Evolutionary conservation across 2,888 invertebrate species (phyloP).

Genomic region (Andrena bicolor): DNA sequence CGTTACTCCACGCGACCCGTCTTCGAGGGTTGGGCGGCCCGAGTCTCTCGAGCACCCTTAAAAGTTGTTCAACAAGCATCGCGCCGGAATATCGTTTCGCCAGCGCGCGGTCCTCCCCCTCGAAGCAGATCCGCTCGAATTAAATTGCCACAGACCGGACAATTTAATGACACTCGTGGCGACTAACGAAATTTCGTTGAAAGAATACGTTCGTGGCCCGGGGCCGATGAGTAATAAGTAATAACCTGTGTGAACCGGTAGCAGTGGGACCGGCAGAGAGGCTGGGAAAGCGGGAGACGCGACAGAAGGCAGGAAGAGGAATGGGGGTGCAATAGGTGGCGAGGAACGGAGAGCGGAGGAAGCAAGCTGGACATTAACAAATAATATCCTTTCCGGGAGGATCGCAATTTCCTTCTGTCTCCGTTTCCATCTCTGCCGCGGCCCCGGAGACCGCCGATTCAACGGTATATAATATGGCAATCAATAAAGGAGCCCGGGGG

Average conservation of each 20-base stretch:
- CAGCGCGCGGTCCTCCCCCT: not conserved
- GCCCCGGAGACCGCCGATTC: constrained; percentile 22
- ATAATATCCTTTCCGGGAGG: constrained; percentile 37
- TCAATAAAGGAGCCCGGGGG: constrained; percentile 54
- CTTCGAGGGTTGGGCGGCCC: not conserved
- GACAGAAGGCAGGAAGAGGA: no score
- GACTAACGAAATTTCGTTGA: not conserved
- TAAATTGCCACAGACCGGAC: not conserved
- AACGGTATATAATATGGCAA: constrained; percentile 52
- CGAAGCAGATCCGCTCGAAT: not conserved
- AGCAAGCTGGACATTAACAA: constrained; percentile 39
- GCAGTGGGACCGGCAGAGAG: not conserved
- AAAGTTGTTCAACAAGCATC: constrained; percentile 36
- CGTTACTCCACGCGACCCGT: constrained; percentile 13
- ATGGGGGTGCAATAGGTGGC: not conserved
- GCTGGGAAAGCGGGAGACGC: no score
- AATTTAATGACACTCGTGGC: constrained; percentile 21
- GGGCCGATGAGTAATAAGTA: not conserved
- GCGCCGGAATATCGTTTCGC: constrained; percentile 19
- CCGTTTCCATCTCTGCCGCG: constrained; percentile 17
- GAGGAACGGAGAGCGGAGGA: not conserved
- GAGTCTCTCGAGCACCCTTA: constrained; percentile 13
- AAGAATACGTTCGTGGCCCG: not conserved
- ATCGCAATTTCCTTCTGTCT: constrained; percentile 47
- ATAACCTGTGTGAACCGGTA: not conserved